Percentiles rank a stretch among this genome's conserved stretches.
Conservation (phyloP, 2,113 vertebrate species). For the Oryctolagus cuniculus region DNA sequence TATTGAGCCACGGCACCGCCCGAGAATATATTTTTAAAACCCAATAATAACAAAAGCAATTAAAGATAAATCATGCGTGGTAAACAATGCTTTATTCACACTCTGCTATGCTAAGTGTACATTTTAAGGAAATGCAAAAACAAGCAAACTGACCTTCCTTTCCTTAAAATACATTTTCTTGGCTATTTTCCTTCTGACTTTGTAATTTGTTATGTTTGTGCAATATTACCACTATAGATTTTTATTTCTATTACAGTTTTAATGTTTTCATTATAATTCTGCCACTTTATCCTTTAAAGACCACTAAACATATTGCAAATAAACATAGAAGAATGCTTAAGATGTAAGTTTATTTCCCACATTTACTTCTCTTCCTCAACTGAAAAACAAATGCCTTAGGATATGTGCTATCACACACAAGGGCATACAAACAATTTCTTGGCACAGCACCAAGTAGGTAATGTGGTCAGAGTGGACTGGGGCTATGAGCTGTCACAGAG, state of each 20-base stretch:
- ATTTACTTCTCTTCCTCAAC: background rate
- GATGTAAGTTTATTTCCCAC: background rate
- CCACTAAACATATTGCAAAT: background rate
- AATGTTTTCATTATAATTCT: background rate
- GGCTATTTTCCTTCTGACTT: background rate
- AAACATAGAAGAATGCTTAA: background rate
- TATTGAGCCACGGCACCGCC: too few species aligned
- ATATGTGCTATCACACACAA: background rate
- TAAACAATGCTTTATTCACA: background rate
- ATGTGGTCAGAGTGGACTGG: background rate
- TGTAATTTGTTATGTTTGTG: background rate
- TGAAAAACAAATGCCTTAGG: background rate
- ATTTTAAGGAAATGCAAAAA: background rate
- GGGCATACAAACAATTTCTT: background rate
- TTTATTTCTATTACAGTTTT: slow-evolving; percentile 23
- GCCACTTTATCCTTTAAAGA: background rate
- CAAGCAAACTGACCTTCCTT: background rate
- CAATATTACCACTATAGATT: background rate
- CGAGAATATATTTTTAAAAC: background rate
- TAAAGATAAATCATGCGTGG: background rate
- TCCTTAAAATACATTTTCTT: slow-evolving; percentile 35
- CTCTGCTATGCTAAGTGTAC: background rate
- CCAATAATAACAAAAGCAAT: slow-evolving; percentile 9
- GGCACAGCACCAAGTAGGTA: slow-evolving; percentile 19
- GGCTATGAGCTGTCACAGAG: background rate